Conservation (phyloP, 2,888 invertebrate genomes). For the Eilema griseolum region DNA sequence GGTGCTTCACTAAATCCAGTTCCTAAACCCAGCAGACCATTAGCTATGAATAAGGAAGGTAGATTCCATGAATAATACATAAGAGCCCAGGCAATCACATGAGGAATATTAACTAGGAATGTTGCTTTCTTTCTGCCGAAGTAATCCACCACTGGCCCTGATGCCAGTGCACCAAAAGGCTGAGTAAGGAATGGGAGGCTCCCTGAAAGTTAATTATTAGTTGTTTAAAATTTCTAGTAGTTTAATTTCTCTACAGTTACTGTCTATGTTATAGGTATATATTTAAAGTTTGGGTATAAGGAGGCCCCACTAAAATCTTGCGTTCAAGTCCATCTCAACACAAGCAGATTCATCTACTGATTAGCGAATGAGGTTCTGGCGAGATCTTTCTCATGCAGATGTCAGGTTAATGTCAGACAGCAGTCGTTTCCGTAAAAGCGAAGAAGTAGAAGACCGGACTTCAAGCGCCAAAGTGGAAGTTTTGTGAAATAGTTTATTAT, state of each 20-base stretch:
- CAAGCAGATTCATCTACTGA: no score
- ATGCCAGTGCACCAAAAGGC: constrained; percentile 86
- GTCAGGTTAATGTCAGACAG: no score
- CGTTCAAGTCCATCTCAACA: no score
- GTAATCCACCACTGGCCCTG: constrained; percentile 85
- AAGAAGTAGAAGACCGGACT: no score
- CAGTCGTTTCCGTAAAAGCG: no score
- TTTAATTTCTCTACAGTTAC: not conserved
- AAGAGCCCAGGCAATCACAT: constrained; percentile 85
- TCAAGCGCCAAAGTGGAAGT: not conserved
- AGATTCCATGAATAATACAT: constrained; percentile 81
- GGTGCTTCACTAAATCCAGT: constrained; percentile 88
- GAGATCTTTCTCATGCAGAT: no score
- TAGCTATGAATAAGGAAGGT: constrained; percentile 79
- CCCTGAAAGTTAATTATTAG: constrained; percentile 67
- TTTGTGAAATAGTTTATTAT: no score
- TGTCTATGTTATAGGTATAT: no score
- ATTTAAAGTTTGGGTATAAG: no score
- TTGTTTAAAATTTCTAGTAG: not conserved
- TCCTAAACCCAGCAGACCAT: constrained; percentile 83
- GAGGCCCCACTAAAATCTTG: no score
- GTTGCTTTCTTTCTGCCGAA: constrained; percentile 85
- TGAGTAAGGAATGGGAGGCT: constrained; percentile 86
- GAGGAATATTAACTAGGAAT: constrained; percentile 86
- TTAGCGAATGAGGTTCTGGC: no score